phyloP scores from a whole-genome alignment of 2,888 invertebrate genomes.

The Troilus luridus region DNA sequence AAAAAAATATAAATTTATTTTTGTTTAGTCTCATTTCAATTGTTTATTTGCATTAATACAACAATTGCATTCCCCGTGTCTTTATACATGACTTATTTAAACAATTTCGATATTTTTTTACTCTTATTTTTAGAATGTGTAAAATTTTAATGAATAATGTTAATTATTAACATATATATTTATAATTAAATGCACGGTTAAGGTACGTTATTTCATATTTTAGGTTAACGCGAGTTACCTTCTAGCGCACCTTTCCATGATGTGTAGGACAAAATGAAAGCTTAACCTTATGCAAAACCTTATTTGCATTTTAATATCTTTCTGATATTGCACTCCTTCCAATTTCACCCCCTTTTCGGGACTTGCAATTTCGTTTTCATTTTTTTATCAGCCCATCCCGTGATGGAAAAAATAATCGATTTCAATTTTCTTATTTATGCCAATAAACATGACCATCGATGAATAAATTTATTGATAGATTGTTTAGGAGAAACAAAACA shows the following conservation, averaged over 20 bases:
- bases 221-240: not conserved
- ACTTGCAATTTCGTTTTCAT: not conserved
- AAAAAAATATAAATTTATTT: not conserved
- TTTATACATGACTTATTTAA: not conserved
- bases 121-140: not conserved
- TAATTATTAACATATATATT: not conserved
- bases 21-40: not conserved
- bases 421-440: not conserved
- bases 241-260: not conserved
- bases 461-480: not conserved
- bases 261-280: constrained; percentile 10
- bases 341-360: not conserved
- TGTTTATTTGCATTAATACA: not conserved
- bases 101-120: not conserved
- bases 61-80: not conserved
- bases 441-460: not conserved
- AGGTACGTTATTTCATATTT: not conserved
- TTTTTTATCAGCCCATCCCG: not conserved
- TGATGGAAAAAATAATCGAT: constrained; percentile 17
- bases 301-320: constrained; percentile 34
- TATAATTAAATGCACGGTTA: not conserved
- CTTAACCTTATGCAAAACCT: not conserved
- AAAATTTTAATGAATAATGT: not conserved
- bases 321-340: not conserved
- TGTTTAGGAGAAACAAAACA: not conserved